Evolutionary conservation across 2,797 vertebrate species (phyloP).

Genomic region (Cheirogaleus major): DNA sequence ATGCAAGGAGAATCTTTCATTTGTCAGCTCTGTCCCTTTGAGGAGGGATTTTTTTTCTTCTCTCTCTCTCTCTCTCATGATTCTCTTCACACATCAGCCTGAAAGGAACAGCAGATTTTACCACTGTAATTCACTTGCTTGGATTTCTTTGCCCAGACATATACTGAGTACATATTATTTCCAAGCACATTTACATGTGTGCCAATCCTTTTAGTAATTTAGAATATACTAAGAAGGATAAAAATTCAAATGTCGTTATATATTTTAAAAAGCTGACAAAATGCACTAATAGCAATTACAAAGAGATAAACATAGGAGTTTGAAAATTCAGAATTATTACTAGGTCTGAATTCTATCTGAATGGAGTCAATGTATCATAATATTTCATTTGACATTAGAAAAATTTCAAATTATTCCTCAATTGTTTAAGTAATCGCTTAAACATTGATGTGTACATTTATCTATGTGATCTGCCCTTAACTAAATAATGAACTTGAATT

Average conservation of each 20-base stretch:
- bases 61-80: not conserved
- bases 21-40: conserved; percentile 52
- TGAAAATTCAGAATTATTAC: not conserved
- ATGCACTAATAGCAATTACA: not conserved
- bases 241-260: not conserved
- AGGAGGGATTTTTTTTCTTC: not conserved
- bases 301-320: not conserved
- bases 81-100: not conserved
- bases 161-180: not conserved
- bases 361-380: not conserved
- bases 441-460: not conserved
- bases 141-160: not conserved
- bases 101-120: not conserved
- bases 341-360: not conserved
- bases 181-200: not conserved
- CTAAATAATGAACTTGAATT: not conserved
- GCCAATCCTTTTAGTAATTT: not conserved
- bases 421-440: not conserved
- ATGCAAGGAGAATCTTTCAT: conserved; percentile 68
- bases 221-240: not conserved
- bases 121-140: not conserved
- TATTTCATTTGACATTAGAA: not conserved
- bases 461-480: not conserved
- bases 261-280: not conserved
- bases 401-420: not conserved